Evolutionary conservation across 2,797 vertebrate genomes (phyloP).

Genomic region (Denticeps clupeoides): DNA sequence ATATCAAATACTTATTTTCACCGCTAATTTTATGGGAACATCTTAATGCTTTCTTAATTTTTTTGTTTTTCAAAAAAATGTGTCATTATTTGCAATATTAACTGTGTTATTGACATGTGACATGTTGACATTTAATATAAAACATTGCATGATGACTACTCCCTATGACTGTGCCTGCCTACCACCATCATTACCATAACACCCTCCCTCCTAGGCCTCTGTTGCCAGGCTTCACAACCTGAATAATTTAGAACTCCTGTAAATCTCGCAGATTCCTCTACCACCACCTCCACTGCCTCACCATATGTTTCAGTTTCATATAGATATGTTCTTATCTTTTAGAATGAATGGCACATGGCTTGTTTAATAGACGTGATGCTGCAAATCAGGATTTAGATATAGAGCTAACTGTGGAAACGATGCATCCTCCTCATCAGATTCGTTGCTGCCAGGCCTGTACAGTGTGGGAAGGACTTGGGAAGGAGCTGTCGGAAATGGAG

Average conservation of each 20-base stretch:
- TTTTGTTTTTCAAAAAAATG: no score
- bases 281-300: not conserved
- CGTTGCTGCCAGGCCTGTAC: constrained; percentile 22
- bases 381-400: not conserved
- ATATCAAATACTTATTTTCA: no score
- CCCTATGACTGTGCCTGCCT: no score
- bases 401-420: no score
- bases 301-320: constrained; percentile 3
- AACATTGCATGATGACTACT: no score
- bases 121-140: no score
- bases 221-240: constrained; percentile 19
- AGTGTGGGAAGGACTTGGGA: not conserved
- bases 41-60: no score
- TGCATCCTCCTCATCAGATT: no score
- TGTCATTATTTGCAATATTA: no score
- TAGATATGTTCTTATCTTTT: constrained; percentile 6
- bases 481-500: not conserved
- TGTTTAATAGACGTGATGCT: not conserved
- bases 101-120: no score
- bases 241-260: constrained; percentile 34
- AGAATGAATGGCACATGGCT: constrained; percentile 3
- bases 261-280: constrained; percentile 14
- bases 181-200: not conserved
- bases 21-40: no score
- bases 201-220: constrained; percentile 11